Evolutionary conservation across 2,888 invertebrate species (phyloP).

Genomic region (Dorcus parallelipipedus): DNA sequence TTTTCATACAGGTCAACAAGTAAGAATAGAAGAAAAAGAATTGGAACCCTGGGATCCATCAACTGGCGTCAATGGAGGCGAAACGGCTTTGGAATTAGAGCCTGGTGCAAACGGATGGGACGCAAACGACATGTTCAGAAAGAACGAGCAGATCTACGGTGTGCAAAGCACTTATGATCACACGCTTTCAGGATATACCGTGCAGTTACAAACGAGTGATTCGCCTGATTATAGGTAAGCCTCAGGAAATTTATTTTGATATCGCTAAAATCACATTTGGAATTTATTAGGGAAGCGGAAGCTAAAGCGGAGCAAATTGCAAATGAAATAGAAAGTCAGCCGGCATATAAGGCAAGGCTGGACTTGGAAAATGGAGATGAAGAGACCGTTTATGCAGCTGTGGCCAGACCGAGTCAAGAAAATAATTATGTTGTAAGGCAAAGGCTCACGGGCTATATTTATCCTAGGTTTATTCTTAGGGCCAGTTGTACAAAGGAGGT

Average conservation of each 20-base stretch:
- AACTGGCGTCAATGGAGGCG: conserved; percentile 47
- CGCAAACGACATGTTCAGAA: conserved; percentile 93
- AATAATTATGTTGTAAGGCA: conserved; percentile 19
- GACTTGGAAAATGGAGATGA: conserved; percentile 93
- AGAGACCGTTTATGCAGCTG: conserved; percentile 84
- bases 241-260: conserved; percentile 47
- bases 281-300: conserved; percentile 60
- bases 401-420: conserved; percentile 58
- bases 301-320: conserved; percentile 88
- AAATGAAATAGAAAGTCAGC: conserved; percentile 86
- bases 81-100: conserved; percentile 66
- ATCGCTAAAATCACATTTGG: neutral
- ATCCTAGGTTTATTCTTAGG: neutral
- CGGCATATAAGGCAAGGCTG: conserved; percentile 74
- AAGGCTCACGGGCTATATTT: too few relatives aligned
- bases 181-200: conserved; percentile 87
- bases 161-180: conserved; percentile 92
- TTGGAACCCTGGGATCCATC: conserved; percentile 86
- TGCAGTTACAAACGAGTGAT: conserved; percentile 80
- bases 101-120: conserved; percentile 92
- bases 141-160: conserved; percentile 88
- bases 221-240: conserved; percentile 78
- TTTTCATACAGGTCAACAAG: conserved; percentile 21
- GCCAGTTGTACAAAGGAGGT: too few relatives aligned
- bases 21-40: conserved; percentile 65